Evolutionary conservation across 2,113 vertebrate genomes (phyloP), one percentile per base, ranked within the genome.

Genomic region (Aix galericulata): DNA sequence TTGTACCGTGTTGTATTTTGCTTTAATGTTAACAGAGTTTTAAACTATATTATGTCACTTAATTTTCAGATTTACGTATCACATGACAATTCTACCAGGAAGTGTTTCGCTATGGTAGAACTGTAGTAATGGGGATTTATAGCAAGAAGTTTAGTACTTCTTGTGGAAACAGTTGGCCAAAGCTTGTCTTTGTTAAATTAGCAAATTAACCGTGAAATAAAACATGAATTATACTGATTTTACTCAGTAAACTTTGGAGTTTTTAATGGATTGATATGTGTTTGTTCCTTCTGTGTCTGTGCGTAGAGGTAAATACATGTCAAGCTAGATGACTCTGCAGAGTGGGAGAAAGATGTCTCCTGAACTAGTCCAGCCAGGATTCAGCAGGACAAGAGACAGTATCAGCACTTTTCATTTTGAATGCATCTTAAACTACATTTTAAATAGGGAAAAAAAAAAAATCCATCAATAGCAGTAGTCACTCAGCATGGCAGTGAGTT

Each of bases 231-330:
- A 81, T 91, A 62, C 58, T 95, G 81, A 92, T 92, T 91, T 96
- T 91, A 86, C 68, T 71, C 60, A 84, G 73, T 87, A 93, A 93
- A 94, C 74, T 82, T 91, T 82, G 71, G 75, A 27, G 63, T 89
- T 95, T 97, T 91, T 96, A 94, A 84, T 98, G 89, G 81, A 66
- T 74, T 82, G 96, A 98, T 98, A 98, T 97, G 77, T 96, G 79
- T 96, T 34, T 86, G 81, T 93, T 95, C 91, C 48, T 95, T 95
- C 80, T 75, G 42, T 86, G 86, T 92, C 83, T 86, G 21, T 91
- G 78, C 82, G 36, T 91, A 83, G 85, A 75, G 72, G 48, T 88
- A 91, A 89, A 91, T 75, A 78, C 71, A 32, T 62, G 89, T 88
- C 68, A 91, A 62, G 77, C 44, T 74, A 88, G 68, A 34, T 62